Conservation (phyloP, 2,888 invertebrate genomes). For the Ashinkailepas kermadecensis region DNA sequence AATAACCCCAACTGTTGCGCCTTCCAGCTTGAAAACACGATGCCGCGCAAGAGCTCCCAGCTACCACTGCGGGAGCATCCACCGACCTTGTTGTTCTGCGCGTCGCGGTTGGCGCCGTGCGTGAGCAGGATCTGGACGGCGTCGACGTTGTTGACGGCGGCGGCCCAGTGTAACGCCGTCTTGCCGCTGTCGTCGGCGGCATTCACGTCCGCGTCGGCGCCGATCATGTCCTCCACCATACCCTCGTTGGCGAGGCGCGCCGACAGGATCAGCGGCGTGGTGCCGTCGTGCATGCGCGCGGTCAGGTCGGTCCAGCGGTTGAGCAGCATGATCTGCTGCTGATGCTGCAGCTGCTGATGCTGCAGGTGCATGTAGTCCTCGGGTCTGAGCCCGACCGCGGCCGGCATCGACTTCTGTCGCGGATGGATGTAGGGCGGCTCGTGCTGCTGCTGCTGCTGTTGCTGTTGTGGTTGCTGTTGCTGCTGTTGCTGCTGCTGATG, state of each 20-base stretch:
- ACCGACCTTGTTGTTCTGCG: constrained; percentile 81
- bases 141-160: constrained; percentile 91
- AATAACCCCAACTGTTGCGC: no score
- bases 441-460: constrained; percentile 41
- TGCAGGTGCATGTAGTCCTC: constrained; percentile 25
- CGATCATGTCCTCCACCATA: constrained; percentile 91
- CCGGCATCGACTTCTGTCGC: constrained; percentile 35
- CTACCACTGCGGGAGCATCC: no score
- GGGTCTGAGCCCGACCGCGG: constrained; percentile 30
- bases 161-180: constrained; percentile 97
- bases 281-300: constrained; percentile 90
- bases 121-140: constrained; percentile 81
- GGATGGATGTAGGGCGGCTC: constrained; percentile 29
- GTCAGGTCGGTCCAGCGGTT: constrained; percentile 91
- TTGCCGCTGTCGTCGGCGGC: constrained; percentile 91
- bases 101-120: constrained; percentile 94
- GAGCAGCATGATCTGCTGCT: constrained; percentile 67
- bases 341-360: constrained; percentile 33
- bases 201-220: constrained; percentile 92
- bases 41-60: no score
- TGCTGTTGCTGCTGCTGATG: constrained; percentile 34
- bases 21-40: no score
- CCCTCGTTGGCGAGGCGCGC: constrained; percentile 88
- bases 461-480: constrained; percentile 31
- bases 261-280: constrained; percentile 87